These are phyloP conservation scores for Stenopsyche tienmushanensis DNA, from an alignment of 1,140 invertebrate genomes.

Conservation along the genomic window DNA sequence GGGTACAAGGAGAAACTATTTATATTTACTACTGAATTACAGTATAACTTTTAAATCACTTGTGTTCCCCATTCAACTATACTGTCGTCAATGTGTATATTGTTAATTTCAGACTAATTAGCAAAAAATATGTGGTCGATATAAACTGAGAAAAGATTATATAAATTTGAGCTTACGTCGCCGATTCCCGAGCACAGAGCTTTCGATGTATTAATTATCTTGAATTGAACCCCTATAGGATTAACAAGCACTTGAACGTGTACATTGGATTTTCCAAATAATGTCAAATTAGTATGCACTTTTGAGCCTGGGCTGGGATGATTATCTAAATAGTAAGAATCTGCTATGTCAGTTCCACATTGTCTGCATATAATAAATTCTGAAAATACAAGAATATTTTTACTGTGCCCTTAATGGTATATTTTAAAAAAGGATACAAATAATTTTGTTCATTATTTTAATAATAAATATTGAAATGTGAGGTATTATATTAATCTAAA, in stretches of 20 bases:
- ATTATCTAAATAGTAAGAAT: conserved; percentile 53
- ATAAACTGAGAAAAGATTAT: neutral
- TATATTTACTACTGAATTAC: too few species aligned
- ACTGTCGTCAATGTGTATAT: too few species aligned
- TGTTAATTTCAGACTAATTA: too few species aligned
- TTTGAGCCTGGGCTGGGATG: conserved; percentile 51
- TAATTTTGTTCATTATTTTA: too few species aligned
- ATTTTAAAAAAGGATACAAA: too few species aligned
- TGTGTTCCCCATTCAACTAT: too few species aligned
- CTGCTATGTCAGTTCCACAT: conserved; percentile 56
- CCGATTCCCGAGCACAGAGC: conserved; percentile 54
- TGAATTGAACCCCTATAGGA: conserved; percentile 55
- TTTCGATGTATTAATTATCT: conserved; percentile 53
- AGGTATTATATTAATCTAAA: too few species aligned
- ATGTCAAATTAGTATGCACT: conserved; percentile 50
- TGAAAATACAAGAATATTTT: conserved; percentile 42
- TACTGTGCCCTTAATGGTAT: too few species aligned
- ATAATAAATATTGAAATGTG: too few species aligned
- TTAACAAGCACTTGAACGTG: conserved; percentile 55
- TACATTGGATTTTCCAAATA: conserved; percentile 54
- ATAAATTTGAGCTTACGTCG: conserved; percentile 45
- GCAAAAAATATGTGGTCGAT: neutral
- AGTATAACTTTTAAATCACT: too few species aligned
- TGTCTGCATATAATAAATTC: conserved; percentile 55
- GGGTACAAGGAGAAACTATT: too few species aligned